Conservation (phyloP, 2,888 invertebrate genomes). For the Penaeus monodon region DNA sequence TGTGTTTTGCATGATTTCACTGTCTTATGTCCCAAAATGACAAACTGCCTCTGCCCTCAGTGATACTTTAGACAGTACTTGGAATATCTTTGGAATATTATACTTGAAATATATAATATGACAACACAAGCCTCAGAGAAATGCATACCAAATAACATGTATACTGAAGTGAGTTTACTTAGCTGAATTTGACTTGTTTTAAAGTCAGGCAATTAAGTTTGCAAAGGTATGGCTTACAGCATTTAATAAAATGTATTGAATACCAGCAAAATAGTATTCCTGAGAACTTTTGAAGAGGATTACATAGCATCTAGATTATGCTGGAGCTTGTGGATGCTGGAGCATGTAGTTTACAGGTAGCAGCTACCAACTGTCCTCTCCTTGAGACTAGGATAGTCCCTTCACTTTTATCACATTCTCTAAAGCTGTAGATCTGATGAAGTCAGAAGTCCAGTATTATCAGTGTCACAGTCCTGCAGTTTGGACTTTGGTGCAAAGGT, state of each 20-base stretch:
- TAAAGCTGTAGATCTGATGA: conserved; percentile 21
- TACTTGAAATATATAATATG: conserved; percentile 2
- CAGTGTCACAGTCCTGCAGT: conserved; percentile 5
- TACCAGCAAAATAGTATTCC: conserved; percentile 22
- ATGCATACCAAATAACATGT: conserved; percentile 39
- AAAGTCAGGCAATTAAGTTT: conserved; percentile 38
- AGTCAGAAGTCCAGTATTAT: conserved; percentile 40
- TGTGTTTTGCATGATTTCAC: background rate
- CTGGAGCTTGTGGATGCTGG: conserved; percentile 33
- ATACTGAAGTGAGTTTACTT: conserved; percentile 37
- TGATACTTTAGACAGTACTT: conserved; percentile 44
- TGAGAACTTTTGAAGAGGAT: conserved; percentile 1
- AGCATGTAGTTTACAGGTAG: conserved; percentile 40
- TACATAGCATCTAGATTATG: conserved; percentile 31
- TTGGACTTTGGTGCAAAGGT: conserved; percentile 27
- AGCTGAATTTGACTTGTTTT: conserved; percentile 55
- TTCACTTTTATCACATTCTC: conserved; percentile 3
- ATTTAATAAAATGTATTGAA: conserved; percentile 34
- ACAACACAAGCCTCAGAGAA: no score
- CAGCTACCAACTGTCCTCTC: conserved; percentile 16
- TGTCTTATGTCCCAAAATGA: conserved; percentile 20
- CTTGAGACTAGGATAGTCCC: conserved; percentile 5
- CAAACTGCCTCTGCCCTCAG: conserved; percentile 48
- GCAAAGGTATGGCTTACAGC: conserved; percentile 41
- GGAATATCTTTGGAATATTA: conserved; percentile 25